Evolutionary conservation across 2,888 invertebrate genomes (phyloP).

Genomic region (Apotomis turbidana): DNA sequence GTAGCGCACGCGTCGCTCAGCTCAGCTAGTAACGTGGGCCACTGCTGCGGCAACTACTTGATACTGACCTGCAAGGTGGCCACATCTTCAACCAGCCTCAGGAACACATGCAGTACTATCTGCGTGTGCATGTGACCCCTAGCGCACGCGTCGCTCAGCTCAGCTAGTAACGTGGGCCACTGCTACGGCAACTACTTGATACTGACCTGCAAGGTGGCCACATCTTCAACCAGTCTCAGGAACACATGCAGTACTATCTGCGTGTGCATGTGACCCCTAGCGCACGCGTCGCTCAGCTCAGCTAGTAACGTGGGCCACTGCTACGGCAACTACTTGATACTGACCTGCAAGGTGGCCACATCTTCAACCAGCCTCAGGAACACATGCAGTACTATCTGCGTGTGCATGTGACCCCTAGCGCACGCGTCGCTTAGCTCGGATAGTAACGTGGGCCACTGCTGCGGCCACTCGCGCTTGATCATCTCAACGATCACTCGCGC

Average conservation of each 20-base stretch:
- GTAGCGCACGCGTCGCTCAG: slow-evolving; percentile 91
- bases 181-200: slow-evolving; percentile 94
- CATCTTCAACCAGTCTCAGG: slow-evolving; percentile 95
- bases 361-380: slow-evolving; percentile 96
- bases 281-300: slow-evolving; percentile 92
- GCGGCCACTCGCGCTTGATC: slow-evolving; percentile 98
- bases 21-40: slow-evolving; percentile 93
- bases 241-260: slow-evolving; percentile 95
- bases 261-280: slow-evolving; percentile 93
- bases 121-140: slow-evolving; percentile 95
- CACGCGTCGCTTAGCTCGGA: slow-evolving; percentile 93
- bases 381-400: slow-evolving; percentile 94
- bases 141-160: slow-evolving; percentile 91
- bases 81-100: slow-evolving; percentile 96
- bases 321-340: slow-evolving; percentile 92
- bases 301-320: slow-evolving; percentile 95
- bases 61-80: slow-evolving; percentile 89
- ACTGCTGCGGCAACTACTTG: slow-evolving; percentile 96
- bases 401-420: slow-evolving; percentile 92
- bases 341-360: slow-evolving; percentile 93
- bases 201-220: slow-evolving; percentile 91
- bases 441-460: slow-evolving; percentile 95
- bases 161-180: slow-evolving; percentile 93
- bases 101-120: slow-evolving; percentile 93
- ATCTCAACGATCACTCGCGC: slow-evolving; percentile 98